phyloP scores from a whole-genome alignment of 2,797 vertebrate genomes.

The Cossypha polioptera region DNA sequence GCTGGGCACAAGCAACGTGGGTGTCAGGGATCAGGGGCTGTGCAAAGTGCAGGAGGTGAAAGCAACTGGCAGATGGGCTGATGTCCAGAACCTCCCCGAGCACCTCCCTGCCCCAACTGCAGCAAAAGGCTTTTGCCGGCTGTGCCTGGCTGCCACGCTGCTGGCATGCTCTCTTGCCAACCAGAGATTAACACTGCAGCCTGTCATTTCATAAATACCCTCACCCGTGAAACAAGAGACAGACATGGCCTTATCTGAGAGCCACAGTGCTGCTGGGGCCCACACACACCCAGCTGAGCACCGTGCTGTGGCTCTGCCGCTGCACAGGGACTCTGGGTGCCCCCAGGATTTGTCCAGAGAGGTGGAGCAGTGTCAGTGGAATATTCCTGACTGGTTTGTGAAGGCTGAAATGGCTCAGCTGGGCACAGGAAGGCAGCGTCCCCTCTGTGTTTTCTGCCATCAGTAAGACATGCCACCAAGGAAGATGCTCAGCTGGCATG shows the following conservation, averaged over 20 bases:
- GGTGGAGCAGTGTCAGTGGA: not conserved
- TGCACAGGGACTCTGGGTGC: not conserved
- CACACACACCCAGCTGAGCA: not conserved
- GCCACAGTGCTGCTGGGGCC: not conserved
- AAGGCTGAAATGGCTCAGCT: not conserved
- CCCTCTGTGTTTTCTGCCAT: not conserved
- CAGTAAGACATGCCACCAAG: not conserved
- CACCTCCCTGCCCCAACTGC: not conserved
- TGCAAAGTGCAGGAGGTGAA: not conserved
- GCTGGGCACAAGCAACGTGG: rapidly evolving
- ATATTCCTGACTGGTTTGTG: not conserved
- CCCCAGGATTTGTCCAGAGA: not conserved
- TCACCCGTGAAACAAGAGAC: not conserved
- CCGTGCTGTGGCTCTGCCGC: rapidly evolving
- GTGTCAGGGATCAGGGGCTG: not conserved
- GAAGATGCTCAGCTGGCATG: not conserved
- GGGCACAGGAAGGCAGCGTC: not conserved
- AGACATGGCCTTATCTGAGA: not conserved
- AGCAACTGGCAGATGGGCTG: not conserved
- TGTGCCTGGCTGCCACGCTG: not conserved
- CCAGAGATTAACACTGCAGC: not conserved
- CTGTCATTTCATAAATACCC: conserved; percentile 22
- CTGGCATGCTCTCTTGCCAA: not conserved
- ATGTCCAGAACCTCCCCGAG: not conserved
- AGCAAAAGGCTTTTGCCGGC: not conserved